A percentile compares a stretch with the other conserved stretches of the same genome.
Conservation (phyloP, 2,797 vertebrate species). For the Eulemur albifrons region DNA sequence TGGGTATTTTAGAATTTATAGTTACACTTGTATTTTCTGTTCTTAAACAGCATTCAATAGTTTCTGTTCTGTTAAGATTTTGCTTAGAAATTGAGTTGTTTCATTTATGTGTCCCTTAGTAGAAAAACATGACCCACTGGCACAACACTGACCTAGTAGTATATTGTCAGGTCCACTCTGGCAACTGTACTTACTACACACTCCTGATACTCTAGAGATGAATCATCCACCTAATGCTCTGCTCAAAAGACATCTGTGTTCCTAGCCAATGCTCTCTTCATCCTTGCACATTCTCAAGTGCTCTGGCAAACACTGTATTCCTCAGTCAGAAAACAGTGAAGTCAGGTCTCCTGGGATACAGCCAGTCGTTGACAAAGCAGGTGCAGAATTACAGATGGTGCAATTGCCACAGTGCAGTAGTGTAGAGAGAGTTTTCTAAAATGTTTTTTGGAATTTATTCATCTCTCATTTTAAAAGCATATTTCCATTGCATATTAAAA, state of each 20-base stretch:
- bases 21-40: neutral
- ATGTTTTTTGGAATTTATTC: neutral
- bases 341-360: neutral
- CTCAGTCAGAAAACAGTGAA: neutral
- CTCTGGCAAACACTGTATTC: neutral
- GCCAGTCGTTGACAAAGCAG: neutral
- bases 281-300: neutral
- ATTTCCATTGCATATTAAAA: constrained; percentile 24
- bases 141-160: neutral
- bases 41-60: neutral
- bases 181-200: neutral
- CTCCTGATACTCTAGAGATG: neutral
- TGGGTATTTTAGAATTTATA: neutral
- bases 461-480: constrained; percentile 2
- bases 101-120: neutral
- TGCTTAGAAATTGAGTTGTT: constrained; percentile 13
- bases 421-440: neutral
- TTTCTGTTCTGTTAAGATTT: constrained; percentile 23
- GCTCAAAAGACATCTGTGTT: neutral
- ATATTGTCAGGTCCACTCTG: neutral
- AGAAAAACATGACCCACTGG: neutral
- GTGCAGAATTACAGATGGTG: constrained; percentile 26
- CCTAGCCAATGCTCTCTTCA: neutral
- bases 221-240: neutral
- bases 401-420: neutral